Conservation (phyloP, 2,888 invertebrate species). For the Caenorhabditis afra region DNA sequence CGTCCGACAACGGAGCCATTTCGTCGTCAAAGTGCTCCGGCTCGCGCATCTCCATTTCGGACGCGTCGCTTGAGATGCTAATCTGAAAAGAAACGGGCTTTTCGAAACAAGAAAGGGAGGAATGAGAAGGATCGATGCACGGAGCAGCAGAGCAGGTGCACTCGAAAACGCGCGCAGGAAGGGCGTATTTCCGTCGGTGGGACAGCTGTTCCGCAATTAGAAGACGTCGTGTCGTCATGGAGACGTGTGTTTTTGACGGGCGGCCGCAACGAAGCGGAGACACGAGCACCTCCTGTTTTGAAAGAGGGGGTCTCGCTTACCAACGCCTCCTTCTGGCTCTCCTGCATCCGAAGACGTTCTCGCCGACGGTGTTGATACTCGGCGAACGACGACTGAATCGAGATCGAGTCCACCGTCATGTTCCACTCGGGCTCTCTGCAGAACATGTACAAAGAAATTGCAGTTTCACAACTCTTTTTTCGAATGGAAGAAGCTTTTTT, state of each 20-base stretch:
- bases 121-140: not conserved
- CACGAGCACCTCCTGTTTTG: too few species aligned
- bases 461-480: too few species aligned
- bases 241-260: too few species aligned
- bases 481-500: too few species aligned
- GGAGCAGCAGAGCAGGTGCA: too few species aligned
- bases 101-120: not conserved
- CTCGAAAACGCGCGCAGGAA: too few species aligned
- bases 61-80: slow-evolving; percentile 16
- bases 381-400: slow-evolving; percentile 52
- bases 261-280: too few species aligned
- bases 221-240: too few species aligned
- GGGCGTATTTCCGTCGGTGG: too few species aligned
- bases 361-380: slow-evolving; percentile 41
- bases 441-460: not conserved
- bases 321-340: not conserved
- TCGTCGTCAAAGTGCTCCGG: slow-evolving; percentile 8
- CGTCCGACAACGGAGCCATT: slow-evolving; percentile 17
- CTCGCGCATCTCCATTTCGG: slow-evolving; percentile 15
- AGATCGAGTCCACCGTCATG: slow-evolving; percentile 54
- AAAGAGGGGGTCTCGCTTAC: too few species aligned
- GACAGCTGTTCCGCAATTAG: too few species aligned
- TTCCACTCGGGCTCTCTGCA: slow-evolving; percentile 59
- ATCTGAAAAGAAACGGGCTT: slow-evolving; percentile 15
- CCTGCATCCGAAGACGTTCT: slow-evolving; percentile 38